Evolutionary conservation across 35 echinoderm and acorn worm genomes (phyloP), one percentile per base, ranked within the genome.

Genomic region (Acanthaster planci): DNA sequence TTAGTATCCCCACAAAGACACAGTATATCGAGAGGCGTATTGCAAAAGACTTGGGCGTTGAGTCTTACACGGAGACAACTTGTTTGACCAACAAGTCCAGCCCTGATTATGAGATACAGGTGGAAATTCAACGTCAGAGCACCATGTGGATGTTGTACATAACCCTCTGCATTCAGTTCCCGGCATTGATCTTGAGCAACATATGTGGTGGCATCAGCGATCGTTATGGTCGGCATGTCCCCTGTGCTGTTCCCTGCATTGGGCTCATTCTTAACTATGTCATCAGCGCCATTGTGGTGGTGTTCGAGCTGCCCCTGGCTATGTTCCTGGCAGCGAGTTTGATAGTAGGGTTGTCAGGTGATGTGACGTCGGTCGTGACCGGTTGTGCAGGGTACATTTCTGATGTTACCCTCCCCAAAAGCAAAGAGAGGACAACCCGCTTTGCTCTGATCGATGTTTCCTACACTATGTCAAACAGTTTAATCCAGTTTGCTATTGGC

Each of bases 361-460:
- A 78, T 47, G 8, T 78, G 27, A 38, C 77, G 9, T n/a, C 36
- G 0, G 22, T 78, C 22, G 21, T 78, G 1, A 36, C 36, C 36
- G 77, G 77, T 14, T 78, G 77, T 37, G 77, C 77, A 1, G 77
- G 77, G 2, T 78, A 78, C 36, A 37, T 40, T 36, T 78, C 77
- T 0, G 77, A 78, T 47, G 77, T 78, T 3, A 78, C 77, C 7
- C 18, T 35, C 10, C 23, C 23, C 8, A 34, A 37, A 6, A 78
- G 77, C 37, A n/a, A n/a, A n/a, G 77, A 78, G 77, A 23, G 77
- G 22, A 78, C 77, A n/a, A 8, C 21, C 23, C 77, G 77, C 23
- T 78, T 34, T 36, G 40, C 36, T 36, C 36, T 78, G 77, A 78
- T 78, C 36, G 77, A 78, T 34, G 36, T 37, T 12, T 7, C 36